A percentile compares a stretch with the other conserved stretches of the same genome.
phyloP scores from a whole-genome alignment of 2,888 invertebrate genomes.

The Lasioglossum marginatum region DNA sequence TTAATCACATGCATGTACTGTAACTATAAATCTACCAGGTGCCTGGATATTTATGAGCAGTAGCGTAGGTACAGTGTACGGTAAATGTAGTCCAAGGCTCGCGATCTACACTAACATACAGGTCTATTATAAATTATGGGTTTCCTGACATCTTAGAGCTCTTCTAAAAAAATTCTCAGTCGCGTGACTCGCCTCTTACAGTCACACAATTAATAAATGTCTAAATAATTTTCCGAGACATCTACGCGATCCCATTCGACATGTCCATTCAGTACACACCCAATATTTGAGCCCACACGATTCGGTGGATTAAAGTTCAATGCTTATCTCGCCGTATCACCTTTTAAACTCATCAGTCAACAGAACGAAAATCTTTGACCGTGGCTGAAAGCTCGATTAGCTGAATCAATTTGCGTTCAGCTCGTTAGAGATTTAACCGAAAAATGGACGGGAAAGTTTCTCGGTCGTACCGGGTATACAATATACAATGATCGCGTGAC shows the following conservation, averaged over 20 bases:
- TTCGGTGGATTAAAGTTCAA: background rate
- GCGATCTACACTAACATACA: background rate
- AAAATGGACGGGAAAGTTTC: constrained; percentile 1
- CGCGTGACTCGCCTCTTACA: background rate
- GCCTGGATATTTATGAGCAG: background rate
- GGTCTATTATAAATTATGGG: background rate
- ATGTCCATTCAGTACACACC: background rate
- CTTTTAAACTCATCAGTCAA: background rate
- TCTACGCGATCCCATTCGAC: background rate
- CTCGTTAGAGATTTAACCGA: background rate
- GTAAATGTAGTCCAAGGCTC: constrained; percentile 11
- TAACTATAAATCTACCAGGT: constrained; percentile 4
- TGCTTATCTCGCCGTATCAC: background rate
- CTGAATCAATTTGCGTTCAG: background rate
- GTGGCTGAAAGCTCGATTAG: background rate
- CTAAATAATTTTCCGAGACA: background rate
- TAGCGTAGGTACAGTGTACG: background rate
- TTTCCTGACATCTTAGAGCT: background rate
- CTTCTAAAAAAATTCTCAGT: background rate
- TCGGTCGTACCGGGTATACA: background rate
- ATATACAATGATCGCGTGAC: background rate
- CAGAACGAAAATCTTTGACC: background rate
- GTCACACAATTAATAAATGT: background rate
- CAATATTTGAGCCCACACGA: background rate
- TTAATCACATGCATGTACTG: background rate